Conservation (phyloP, 2,888 invertebrate species). For the Lordiphosa fenestrarum region DNA sequence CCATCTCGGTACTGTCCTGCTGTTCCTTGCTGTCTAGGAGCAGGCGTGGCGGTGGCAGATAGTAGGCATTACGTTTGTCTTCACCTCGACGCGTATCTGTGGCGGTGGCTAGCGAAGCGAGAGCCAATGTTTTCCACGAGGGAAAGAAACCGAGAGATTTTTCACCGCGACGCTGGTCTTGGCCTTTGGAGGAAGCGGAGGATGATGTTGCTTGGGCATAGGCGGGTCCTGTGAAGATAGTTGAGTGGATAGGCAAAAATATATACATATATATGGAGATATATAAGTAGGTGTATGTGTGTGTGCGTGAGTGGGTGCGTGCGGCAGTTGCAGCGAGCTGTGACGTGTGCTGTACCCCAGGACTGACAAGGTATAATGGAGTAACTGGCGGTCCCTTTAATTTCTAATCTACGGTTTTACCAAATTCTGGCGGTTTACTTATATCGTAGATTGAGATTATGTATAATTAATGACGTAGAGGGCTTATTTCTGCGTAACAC, state of each 20-base stretch:
- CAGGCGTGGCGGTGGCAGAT: slow-evolving; percentile 67
- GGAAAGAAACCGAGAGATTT: slow-evolving; percentile 76
- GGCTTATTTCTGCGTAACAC: no score
- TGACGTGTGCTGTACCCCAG: slow-evolving; percentile 36
- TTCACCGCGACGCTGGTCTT: slow-evolving; percentile 54
- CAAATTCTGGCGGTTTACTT: no score
- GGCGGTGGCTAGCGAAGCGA: slow-evolving; percentile 72
- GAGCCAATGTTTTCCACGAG: slow-evolving; percentile 77
- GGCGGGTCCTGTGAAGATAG: slow-evolving; percentile 51
- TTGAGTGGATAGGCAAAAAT: slow-evolving; percentile 13
- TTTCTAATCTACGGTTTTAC: no score
- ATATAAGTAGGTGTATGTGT: slow-evolving; percentile 1
- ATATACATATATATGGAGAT: slow-evolving; percentile 1
- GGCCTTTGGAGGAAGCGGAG: slow-evolving; percentile 19
- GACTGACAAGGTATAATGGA: slow-evolving; percentile 24
- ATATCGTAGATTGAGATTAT: no score
- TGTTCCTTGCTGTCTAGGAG: slow-evolving; percentile 49
- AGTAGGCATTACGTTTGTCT: slow-evolving; percentile 58
- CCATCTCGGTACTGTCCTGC: slow-evolving; percentile 3
- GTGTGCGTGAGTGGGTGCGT: slow-evolving; percentile 16
- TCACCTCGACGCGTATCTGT: slow-evolving; percentile 42
- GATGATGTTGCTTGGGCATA: slow-evolving; percentile 45
- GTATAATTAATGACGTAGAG: no score
- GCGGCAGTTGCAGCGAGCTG: slow-evolving; percentile 46
- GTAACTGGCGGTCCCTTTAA: neutral